Evolutionary conservation across 2,888 invertebrate genomes (phyloP), one percentile per base, ranked within the genome.

Genomic region (Schizotus pectinicornis): DNA sequence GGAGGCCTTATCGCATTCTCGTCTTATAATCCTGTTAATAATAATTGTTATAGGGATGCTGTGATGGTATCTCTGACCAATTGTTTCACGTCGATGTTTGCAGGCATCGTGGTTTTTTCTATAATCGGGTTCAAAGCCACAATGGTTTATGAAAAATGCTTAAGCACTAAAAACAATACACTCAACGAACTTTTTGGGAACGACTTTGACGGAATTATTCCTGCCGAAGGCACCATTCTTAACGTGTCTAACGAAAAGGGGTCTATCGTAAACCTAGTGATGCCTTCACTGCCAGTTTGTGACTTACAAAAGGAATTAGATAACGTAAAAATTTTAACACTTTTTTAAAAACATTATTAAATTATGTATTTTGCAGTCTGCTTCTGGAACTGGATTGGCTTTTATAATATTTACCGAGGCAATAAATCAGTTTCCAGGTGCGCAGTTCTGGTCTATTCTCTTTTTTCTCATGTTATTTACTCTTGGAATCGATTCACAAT

Each of bases 361-460:
- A 38, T 12, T 38, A 38, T 38, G 6, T 38, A 12, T 38, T 38
- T 38, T 7, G 38, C 81, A 97, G 97, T 94, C 96, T 5, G 97
- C 96, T 1, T 93, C 96, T 1, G 98, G 98, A 14, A 96, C 97
- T 0, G 98, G 98, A 0, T 81, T 98, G 55, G 98, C 97, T 0
- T 98, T 98, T 79, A 96, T 97, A 62, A 95, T 97, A 68, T 98
- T 97, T 83, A 97, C 98, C 0, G 96, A 98, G 80, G 98, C 98
- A 6, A 97, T 98, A 75, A 95, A 96, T 81, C 96, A 97, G 81
- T 97, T 98, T 80, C 96, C 97, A 0, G 94, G 95, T 0, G 94
- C 96, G 0, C 96, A 95, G 70, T 88, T 98, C 75, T 98, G 98
- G 98, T 93, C 96, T 2, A 87, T 97, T 8, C 85, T 98, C 7